These are phyloP conservation scores for Menidia menidia DNA, from an alignment of 2,797 vertebrate species.

Conservation along the genomic window DNA sequence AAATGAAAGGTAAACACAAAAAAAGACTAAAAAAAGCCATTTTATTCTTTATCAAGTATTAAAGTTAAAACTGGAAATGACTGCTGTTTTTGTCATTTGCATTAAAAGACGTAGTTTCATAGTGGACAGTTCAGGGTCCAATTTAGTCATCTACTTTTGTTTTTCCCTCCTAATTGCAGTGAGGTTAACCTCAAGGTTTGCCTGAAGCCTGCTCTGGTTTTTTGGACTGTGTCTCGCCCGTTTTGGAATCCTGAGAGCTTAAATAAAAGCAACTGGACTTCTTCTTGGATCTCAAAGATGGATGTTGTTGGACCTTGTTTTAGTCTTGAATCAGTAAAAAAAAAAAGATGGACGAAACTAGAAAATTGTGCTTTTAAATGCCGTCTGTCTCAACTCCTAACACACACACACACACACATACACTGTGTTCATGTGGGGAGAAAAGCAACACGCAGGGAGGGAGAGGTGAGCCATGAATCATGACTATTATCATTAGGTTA, in stretches of 20 bases:
- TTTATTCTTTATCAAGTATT: too few relatives aligned
- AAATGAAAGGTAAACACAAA: too few relatives aligned
- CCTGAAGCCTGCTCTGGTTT: not conserved
- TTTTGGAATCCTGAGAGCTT: too few relatives aligned
- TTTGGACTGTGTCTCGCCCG: not conserved
- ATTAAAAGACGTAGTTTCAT: slow-evolving; percentile 4
- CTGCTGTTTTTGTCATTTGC: not conserved
- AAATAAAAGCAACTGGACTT: too few relatives aligned
- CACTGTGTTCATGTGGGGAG: slow-evolving; percentile 53
- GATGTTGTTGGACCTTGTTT: not conserved
- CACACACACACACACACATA: slow-evolving; percentile 33
- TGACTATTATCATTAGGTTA: slow-evolving; percentile 87
- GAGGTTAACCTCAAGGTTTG: not conserved
- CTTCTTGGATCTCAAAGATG: too few relatives aligned
- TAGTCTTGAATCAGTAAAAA: not conserved
- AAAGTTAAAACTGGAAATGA: not conserved
- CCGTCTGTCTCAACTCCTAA: slow-evolving; percentile 1
- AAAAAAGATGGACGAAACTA: not conserved
- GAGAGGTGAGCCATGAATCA: slow-evolving; percentile 85
- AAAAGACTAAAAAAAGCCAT: too few relatives aligned
- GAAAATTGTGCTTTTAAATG: slow-evolving; percentile 1
- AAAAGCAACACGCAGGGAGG: slow-evolving; percentile 71
- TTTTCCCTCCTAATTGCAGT: slow-evolving; percentile 6
- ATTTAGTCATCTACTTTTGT: slow-evolving; percentile 3
- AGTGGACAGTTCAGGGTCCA: slow-evolving; percentile 12